phyloP scores from a whole-genome alignment of 2,797 vertebrate species.

The Aythya fuligula region DNA sequence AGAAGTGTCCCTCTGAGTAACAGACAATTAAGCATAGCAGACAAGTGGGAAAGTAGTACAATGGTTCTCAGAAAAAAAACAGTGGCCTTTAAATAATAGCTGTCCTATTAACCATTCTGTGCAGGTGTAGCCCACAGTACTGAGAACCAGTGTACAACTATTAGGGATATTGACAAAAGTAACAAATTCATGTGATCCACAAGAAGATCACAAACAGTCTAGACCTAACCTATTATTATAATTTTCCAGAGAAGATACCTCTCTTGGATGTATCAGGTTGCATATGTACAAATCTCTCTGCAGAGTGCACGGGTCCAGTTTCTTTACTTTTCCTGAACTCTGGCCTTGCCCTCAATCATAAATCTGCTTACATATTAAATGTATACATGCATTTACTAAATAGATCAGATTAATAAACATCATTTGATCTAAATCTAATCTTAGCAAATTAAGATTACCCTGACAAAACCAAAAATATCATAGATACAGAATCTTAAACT shows the following conservation, averaged over 20 bases:
- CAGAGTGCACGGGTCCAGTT: not conserved
- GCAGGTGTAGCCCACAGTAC: not conserved
- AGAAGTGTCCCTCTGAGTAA: slow-evolving; percentile 45
- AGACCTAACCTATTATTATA: not conserved
- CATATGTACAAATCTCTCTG: not conserved
- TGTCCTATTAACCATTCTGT: not conserved
- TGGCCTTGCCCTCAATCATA: not conserved
- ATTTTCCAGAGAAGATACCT: not conserved
- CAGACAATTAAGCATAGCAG: slow-evolving; percentile 27
- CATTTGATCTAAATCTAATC: not conserved
- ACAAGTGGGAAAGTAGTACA: not conserved
- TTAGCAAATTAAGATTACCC: not conserved
- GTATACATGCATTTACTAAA: not conserved
- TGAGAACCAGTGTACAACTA: not conserved
- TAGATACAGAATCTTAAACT: not conserved
- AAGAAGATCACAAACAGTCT: not conserved
- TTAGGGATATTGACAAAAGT: not conserved
- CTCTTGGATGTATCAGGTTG: not conserved
- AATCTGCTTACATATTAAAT: not conserved
- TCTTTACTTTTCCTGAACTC: not conserved
- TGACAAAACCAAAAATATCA: not conserved
- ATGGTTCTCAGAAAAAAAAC: not conserved
- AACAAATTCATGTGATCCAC: not conserved
- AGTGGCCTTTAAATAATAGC: not conserved
- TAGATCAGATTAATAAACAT: not conserved